Percentiles rank a stretch among this genome's conserved stretches.
Evolutionary conservation across 2,797 vertebrate genomes (phyloP).

Genomic region (Chelmon rostratus): DNA sequence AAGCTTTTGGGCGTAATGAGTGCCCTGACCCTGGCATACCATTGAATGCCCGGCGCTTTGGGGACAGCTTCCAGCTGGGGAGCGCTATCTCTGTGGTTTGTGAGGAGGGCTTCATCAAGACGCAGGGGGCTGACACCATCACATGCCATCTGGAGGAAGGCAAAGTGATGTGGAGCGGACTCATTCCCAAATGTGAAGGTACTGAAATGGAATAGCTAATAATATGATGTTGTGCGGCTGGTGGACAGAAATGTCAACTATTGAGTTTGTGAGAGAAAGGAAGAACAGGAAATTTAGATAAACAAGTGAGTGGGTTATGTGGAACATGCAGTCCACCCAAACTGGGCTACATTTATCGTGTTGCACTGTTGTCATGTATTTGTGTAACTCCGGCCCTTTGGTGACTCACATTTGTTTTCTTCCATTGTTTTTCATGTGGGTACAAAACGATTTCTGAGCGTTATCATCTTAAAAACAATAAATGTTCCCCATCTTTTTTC

Average conservation of each 20-base stretch:
- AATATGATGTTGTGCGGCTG: constrained; percentile 8
- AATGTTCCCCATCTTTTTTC: background rate
- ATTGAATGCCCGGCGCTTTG: constrained; percentile 96
- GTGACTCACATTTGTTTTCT: constrained; percentile 53
- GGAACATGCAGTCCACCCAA: constrained; percentile 36
- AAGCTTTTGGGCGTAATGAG: constrained; percentile 98
- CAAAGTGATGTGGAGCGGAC: constrained; percentile 99
- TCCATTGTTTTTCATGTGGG: constrained; percentile 43
- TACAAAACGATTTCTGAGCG: constrained; percentile 24
- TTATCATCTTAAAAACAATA: constrained; percentile 33
- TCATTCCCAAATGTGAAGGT: constrained; percentile 99
- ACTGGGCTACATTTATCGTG: constrained; percentile 38
- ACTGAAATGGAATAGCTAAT: constrained; percentile 50
- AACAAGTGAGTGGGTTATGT: constrained; percentile 42
- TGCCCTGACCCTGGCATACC: constrained; percentile 98
- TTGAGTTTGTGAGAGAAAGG: constrained; percentile 12
- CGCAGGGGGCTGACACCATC: constrained; percentile 97
- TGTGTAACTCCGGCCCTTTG: constrained; percentile 40
- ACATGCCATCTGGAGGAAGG: constrained; percentile 94
- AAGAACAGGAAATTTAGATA: background rate
- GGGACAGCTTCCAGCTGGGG: constrained; percentile 97
- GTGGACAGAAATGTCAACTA: constrained; percentile 15
- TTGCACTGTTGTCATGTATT: constrained; percentile 43
- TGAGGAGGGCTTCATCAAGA: constrained; percentile 99
- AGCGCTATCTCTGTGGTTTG: constrained; percentile 98